Evolutionary conservation across 2,888 invertebrate genomes (phyloP), one percentile per base, ranked within the genome.

Genomic region (Congeria kusceri): DNA sequence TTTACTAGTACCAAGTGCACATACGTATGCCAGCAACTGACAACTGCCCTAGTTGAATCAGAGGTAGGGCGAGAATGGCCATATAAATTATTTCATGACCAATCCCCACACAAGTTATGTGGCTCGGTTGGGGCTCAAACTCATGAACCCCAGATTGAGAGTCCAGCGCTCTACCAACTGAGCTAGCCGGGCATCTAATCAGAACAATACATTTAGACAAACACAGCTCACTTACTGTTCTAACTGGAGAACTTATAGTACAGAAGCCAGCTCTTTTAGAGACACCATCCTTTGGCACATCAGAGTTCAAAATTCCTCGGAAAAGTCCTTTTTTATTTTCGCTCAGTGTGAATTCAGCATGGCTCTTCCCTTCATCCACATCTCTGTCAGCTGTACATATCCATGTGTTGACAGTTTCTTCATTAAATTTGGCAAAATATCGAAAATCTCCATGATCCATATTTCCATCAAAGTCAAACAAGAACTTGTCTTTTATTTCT

Each of bases 191-290:
- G n/a, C n/a, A n/a, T n/a, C n/a, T n/a, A n/a, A n/a, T n/a, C n/a
- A n/a, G n/a, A n/a, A n/a, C n/a, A n/a, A n/a, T n/a, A n/a, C n/a
- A n/a, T n/a, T 39, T 39, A 39, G 13, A 39, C 39, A 39, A 39
- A 39, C 3, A 9, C 53, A 53, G 53, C 23, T 18, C 11, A 53
- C 64, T 49, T 85, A 92, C 92, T 82, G 82, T 80, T n/a, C 89
- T 91, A 88, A 95, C 94, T 56, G 95, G 94, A 0, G 97, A 96
- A 81, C 95, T 95, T 64, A 98, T 95, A 88, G 96, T 96, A 86
- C 97, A 97, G 92, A 96, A 98, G 0, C 98, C 98, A 20, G 97
- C 95, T 68, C 95, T 95, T 89, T 96, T 96, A 0, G 96, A 95
- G 77, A 94, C 94, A 1, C 98, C 98, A 94, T 98, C 97, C 91